Conservation (phyloP, 2,113 vertebrate species). For the Rynchops niger region DNA sequence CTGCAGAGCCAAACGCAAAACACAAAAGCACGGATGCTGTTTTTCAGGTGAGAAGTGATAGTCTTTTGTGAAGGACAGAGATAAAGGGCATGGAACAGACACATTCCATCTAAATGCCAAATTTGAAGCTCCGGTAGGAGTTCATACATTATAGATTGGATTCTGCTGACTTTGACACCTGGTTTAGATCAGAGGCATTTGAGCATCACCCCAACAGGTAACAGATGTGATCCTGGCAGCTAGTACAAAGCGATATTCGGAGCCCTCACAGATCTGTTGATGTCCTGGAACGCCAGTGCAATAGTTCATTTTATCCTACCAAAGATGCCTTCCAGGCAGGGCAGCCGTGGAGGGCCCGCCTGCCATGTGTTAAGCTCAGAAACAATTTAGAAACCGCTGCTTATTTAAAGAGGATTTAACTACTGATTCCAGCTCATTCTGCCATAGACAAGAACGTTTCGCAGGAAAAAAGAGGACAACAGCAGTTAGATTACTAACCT, state of each 20-base stretch:
- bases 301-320: background rate
- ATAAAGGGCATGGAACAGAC: background rate
- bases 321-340: constrained; percentile 17
- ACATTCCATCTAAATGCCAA: background rate
- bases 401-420: constrained; percentile 53
- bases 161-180: background rate
- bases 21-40: background rate
- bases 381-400: constrained; percentile 46
- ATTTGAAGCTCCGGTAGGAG: background rate
- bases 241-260: background rate
- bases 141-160: background rate
- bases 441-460: background rate
- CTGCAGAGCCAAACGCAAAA: background rate
- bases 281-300: background rate
- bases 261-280: background rate
- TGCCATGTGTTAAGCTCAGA: background rate
- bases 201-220: background rate
- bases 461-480: background rate
- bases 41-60: background rate
- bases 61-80: background rate
- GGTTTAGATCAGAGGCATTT: background rate
- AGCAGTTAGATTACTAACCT: background rate
- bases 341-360: background rate
- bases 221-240: constrained; percentile 34
- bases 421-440: constrained; percentile 41